Conservation (phyloP, 2,797 vertebrate genomes). For the Thaleichthys pacificus region DNA sequence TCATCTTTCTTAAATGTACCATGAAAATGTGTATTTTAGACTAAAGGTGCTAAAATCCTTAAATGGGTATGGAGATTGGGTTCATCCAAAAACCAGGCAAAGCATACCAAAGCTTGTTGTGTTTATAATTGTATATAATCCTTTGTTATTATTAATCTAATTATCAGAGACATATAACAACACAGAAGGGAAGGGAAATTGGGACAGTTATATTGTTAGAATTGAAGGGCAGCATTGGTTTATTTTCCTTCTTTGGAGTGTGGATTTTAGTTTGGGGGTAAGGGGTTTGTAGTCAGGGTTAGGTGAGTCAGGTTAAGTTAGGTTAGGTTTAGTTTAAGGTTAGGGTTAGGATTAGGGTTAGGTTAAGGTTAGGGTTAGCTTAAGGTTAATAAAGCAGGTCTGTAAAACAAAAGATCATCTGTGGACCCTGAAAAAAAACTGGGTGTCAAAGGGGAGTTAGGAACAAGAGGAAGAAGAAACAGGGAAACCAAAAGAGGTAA, state of each 20-base stretch:
- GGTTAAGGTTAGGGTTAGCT: conserved; percentile 52
- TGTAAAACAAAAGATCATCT: conserved; percentile 59
- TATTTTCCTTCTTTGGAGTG: conserved; percentile 56
- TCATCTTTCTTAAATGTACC: too few species aligned
- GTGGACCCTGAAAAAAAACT: conserved; percentile 30
- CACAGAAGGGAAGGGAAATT: conserved; percentile 59
- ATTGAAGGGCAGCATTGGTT: conserved; percentile 77
- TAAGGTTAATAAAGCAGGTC: conserved; percentile 82
- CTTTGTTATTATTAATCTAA: conserved; percentile 25
- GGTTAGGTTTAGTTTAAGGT: conserved; percentile 31
- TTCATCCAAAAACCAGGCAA: conserved; percentile 69
- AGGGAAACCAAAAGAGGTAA: conserved; percentile 8
- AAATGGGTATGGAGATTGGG: neutral
- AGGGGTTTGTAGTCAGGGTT: conserved; percentile 58
- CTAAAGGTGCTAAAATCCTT: neutral
- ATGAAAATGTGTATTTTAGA: too few species aligned
- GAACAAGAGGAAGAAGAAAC: neutral
- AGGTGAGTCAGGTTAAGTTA: conserved; percentile 31
- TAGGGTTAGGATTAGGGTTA: conserved; percentile 43
- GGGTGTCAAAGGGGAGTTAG: conserved; percentile 25
- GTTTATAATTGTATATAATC: too few species aligned
- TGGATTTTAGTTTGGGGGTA: conserved; percentile 47
- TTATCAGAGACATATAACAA: conserved; percentile 62
- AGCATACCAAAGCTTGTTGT: conserved; percentile 49
- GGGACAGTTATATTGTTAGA: conserved; percentile 69